Evolutionary conservation across 2,888 invertebrate species (phyloP).

Genomic region (Tachystola acroxantha): DNA sequence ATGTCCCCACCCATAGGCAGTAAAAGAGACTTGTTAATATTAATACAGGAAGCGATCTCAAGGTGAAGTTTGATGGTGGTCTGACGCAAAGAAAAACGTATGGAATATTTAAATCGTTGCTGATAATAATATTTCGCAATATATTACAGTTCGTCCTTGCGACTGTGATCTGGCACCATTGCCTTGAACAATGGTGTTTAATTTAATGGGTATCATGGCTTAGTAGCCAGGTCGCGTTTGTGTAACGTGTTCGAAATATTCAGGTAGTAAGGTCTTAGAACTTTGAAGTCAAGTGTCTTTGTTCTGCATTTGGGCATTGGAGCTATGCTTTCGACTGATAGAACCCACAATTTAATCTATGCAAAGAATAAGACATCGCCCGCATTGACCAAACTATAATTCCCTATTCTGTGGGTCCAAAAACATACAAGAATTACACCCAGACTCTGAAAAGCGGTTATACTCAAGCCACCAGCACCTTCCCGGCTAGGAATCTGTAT

Average conservation of each 20-base stretch:
- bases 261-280: too few species aligned
- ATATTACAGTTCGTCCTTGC: constrained; percentile 2
- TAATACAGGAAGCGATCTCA: constrained; percentile 5
- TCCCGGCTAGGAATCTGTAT: too few species aligned
- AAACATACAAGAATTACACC: too few species aligned
- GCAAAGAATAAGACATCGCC: too few species aligned
- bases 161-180: background rate
- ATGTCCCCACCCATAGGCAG: background rate
- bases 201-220: background rate
- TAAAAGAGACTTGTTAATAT: constrained; percentile 5
- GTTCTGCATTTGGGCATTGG: too few species aligned
- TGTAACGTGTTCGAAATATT: background rate
- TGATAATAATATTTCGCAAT: constrained; percentile 3
- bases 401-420: too few species aligned
- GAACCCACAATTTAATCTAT: too few species aligned
- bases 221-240: background rate
- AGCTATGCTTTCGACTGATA: too few species aligned
- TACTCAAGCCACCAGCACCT: too few species aligned
- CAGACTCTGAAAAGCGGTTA: too few species aligned
- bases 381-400: too few species aligned
- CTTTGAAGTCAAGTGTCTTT: too few species aligned
- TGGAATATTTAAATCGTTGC: constrained; percentile 1
- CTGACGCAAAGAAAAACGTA: constrained; percentile 2
- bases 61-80: constrained; percentile 6
- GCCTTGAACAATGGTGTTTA: background rate